Evolutionary conservation across 1,140 invertebrate species (phyloP), one percentile per base, ranked within the genome.

Genomic region (Eciton burchellii): DNA sequence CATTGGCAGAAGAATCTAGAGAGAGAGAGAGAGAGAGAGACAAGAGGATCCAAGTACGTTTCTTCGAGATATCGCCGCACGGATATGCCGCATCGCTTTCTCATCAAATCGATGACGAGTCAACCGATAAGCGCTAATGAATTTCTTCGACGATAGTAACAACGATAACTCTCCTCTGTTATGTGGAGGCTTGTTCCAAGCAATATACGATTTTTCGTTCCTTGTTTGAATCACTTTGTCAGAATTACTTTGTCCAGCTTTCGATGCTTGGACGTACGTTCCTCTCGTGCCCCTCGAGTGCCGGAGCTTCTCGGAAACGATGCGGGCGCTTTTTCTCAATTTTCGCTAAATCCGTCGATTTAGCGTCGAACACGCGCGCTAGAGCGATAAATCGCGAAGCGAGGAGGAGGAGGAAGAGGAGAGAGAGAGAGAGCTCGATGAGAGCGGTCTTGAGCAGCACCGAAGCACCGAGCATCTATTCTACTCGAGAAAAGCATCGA

Each of bases 331-430:
- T 35, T 54, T 68, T 43, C 56, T 86, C 70, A 29, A 81, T 86
- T 87, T 81, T 86, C 54, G n/a, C 72, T 77, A 54, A 59, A 87
- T n/a, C n/a, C n/a, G 77, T 73, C 62, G 56, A 82, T 84, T 66
- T 29, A 63, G 41, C 29, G n/a, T n/a, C n/a, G n/a, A n/a, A 45
- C 70, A 35, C 35, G 35, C 35, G 35, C 6, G 6, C 35, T 35
- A 35, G 35, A 35, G 11, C 43, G 43, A 45, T 77, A 79, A 6
- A 6, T 86, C 72, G 41, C 57, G 41, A 41, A 60, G 21, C 62
- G n/a, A n/a, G n/a, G n/a, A n/a, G n/a, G n/a, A n/a, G n/a, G n/a
- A n/a, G n/a, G n/a, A n/a, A 26, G 11, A 45, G 41, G 21, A 57
- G 9, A 45, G 6, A 24, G 24, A 45, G 60, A 52, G 43, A n/a